Evolutionary conservation across 2,113 vertebrate species (phyloP), one percentile per base, ranked within the genome.

Genomic region (Octodon degus): DNA sequence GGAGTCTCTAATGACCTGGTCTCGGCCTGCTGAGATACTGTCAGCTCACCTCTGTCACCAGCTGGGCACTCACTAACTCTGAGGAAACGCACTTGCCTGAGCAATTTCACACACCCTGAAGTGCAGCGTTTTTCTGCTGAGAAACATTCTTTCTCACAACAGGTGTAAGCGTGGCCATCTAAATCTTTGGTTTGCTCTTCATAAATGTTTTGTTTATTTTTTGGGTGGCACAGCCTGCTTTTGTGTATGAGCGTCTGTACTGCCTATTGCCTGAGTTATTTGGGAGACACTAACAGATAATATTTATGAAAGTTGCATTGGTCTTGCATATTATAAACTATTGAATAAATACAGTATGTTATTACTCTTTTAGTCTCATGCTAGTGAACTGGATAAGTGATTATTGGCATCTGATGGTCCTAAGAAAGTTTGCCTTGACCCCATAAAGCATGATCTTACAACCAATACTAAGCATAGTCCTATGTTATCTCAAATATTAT

Each of bases 31-130:
- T 2, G 5, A n/a, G 14, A 27, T 19, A 11, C 20, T 1, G 1
- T 12, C 19, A 4, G 9, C 4, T n/a, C 34, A 4, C 4, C 34
- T 5, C 3, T 1, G 16, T 6, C 30, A 30, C 24, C n/a, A 11
- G 40, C 13, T 9, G 4, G 34, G 5, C 43, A 25, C 11, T 22
- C 12, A 17, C 7, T 30, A 6, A 11, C 13, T 27, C 22, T n/a
- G n/a, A 11, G 6, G 4, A 79, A 27, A 72, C 9, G 17, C 6
- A 32, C 8, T 11, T 55, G 27, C 12, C 10, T 50, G 22, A n/a
- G 50, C 47, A 65, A 40, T 34, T 1, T 0, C 55, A 53, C 1
- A 1, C 11, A 37, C 74, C 43, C 55, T 25, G 7, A 47, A 6
- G 11, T 34, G 30, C 2, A 20, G 10, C 34, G 16, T n/a, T 22